Evolutionary conservation across 2,888 invertebrate species (phyloP), one percentile per base, ranked within the genome.

Genomic region (Himalopsyche kuldschensis): DNA sequence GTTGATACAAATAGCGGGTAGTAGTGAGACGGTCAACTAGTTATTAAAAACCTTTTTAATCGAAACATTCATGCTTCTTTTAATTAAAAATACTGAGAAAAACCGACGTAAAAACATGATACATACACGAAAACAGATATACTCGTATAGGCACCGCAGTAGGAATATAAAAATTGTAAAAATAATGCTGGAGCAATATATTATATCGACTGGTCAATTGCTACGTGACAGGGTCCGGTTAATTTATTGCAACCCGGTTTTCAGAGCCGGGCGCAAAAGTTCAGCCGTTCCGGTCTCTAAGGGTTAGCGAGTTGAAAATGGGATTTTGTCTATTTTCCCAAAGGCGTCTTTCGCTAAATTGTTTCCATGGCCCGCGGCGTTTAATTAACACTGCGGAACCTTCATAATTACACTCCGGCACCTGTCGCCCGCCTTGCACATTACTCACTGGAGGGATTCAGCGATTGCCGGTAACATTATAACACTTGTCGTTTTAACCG

Each of bases 311-410:
- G 55, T 20, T 55, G 55, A 20, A 55, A 55, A 55, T 55, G 55
- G 55, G 55, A 55, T 55, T 55, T 55, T 55, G 20, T 55, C 55
- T 55, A 55, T 55, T 55, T 55, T 55, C 55, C 55, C 55, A 55
- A 20, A 75, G 80, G 32, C 31, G 80, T 63, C 78, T 78, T 48
- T 78, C 78, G 78, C 75, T 69, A 69, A 80, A 80, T 80, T 80
- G 80, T 80, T 80, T 80, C 63, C 41, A 24, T 20, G n/a, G 55
- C 55, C 55, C 55, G 80, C 69, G 80, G 80, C 69, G 80, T 75
- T 80, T 80, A 80, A 80, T 80, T 80, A 80, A 80, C 80, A 80
- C 80, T 69, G 41, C 80, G 80, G 80, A 80, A 69, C 80, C 80
- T 80, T 69, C 69, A 69, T 80, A 80, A 80, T 80, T 80, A 80